These are phyloP conservation scores for Solenopsis invicta DNA, from an alignment of 1,140 invertebrate species.

Conservation along the genomic window DNA sequence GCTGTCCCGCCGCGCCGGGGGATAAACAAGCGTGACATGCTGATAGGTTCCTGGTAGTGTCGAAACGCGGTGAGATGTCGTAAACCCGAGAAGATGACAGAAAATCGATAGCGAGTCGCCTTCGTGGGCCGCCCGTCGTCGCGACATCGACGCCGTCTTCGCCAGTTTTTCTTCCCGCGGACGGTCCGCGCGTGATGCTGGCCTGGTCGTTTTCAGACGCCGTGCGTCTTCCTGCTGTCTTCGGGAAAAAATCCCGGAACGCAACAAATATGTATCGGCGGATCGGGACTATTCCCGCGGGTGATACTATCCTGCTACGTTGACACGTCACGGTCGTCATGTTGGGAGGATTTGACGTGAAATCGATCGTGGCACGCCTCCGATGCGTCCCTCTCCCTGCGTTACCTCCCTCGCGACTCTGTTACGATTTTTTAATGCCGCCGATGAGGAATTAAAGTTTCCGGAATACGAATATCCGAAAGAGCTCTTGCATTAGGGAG, in stretches of 20 bases:
- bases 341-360: constrained; percentile 67
- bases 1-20: constrained; percentile 17
- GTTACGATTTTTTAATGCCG: background rate
- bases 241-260: constrained; percentile 68
- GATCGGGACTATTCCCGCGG: constrained; percentile 73
- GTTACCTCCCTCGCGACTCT: background rate
- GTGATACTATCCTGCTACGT: constrained; percentile 83
- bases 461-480: background rate
- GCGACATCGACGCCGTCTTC: constrained; percentile 37
- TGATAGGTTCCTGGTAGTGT: constrained; percentile 85
- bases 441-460: background rate
- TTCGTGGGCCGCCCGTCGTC: constrained; percentile 66
- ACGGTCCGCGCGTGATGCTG: constrained; percentile 74
- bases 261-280: constrained; percentile 78
- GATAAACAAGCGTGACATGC: constrained; percentile 73
- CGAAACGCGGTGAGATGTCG: constrained; percentile 86
- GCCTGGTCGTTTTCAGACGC: constrained; percentile 84
- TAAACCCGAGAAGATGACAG: constrained; percentile 86
- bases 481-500: background rate
- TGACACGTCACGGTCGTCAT: constrained; percentile 80
- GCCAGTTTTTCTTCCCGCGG: constrained; percentile 61
- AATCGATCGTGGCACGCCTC: constrained; percentile 55
- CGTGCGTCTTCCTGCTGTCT: constrained; percentile 69
- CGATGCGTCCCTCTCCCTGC: background rate
- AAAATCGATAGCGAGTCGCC: constrained; percentile 83